Evolutionary conservation across 2,113 vertebrate species (phyloP).

Genomic region (Mormoops blainvillei): DNA sequence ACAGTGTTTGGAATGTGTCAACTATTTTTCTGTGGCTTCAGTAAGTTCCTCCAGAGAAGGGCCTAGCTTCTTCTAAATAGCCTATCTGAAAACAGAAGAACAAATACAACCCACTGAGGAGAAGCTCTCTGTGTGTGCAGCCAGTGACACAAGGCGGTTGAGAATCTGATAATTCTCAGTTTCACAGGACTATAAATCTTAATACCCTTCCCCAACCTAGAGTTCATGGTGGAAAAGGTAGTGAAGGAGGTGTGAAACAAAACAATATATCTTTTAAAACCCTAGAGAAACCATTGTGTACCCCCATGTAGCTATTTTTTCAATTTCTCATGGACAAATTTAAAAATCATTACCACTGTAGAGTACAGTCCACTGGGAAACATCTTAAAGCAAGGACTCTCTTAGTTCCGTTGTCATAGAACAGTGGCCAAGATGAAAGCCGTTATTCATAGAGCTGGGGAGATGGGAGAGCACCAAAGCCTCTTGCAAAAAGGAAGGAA

Average conservation of each 20-base stretch:
- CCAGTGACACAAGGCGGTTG: background rate
- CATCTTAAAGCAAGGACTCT: background rate
- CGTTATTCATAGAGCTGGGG: no score
- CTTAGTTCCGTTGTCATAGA: background rate
- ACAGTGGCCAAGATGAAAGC: background rate
- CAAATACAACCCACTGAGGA: background rate
- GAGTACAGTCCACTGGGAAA: background rate
- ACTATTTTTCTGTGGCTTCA: background rate
- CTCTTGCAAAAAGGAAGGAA: background rate
- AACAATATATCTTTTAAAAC: background rate
- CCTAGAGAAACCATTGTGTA: background rate
- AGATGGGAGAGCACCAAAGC: background rate
- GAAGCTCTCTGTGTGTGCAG: background rate
- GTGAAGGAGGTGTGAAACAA: background rate
- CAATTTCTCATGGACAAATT: background rate
- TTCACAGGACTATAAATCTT: background rate
- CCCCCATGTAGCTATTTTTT: background rate
- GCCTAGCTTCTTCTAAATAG: background rate
- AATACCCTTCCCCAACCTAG: background rate
- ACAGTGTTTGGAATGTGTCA: background rate
- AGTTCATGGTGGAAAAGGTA: background rate
- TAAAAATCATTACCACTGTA: background rate
- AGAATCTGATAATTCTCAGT: background rate
- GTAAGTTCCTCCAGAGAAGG: background rate
- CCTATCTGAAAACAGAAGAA: background rate